Conservation (phyloP, 2,113 vertebrate species). For the Onychostoma macrolepis region DNA sequence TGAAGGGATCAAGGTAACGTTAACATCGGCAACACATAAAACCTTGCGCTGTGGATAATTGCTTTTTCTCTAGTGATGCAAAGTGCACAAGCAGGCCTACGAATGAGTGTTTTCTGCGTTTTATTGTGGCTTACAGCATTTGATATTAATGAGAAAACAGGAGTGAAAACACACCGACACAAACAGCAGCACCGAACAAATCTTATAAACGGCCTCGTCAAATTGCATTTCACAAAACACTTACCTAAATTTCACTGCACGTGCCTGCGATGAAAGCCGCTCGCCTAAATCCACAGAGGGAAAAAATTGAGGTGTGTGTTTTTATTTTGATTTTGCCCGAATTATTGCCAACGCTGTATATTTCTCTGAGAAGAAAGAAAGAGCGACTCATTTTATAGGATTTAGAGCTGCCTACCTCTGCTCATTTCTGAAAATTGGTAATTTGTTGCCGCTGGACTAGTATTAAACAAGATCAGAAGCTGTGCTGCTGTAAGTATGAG, state of each 20-base stretch:
- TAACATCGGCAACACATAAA: conserved; percentile 57
- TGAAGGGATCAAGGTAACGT: conserved; percentile 55
- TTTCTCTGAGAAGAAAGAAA: conserved; percentile 39
- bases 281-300: conserved; percentile 38
- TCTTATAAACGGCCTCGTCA: conserved; percentile 53
- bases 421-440: conserved; percentile 74
- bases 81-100: conserved; percentile 60
- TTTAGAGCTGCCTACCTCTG: conserved; percentile 42
- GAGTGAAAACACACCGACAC: conserved; percentile 52
- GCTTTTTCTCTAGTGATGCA: conserved; percentile 52
- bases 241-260: conserved; percentile 47
- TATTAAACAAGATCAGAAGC: conserved; percentile 79
- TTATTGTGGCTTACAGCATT: conserved; percentile 70
- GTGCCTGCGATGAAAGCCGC: conserved; percentile 23
- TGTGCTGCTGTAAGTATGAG: conserved; percentile 73
- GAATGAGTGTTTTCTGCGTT: conserved; percentile 55
- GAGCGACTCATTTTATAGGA: conserved; percentile 23
- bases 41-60: conserved; percentile 55
- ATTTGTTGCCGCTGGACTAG: conserved; percentile 79
- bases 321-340: conserved; percentile 42
- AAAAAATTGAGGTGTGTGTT: conserved; percentile 41
- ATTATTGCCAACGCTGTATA: conserved; percentile 21
- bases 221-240: conserved; percentile 57
- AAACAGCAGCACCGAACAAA: conserved; percentile 63
- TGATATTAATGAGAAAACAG: conserved; percentile 74